Evolutionary conservation across 2,797 vertebrate species (phyloP), one percentile per base, ranked within the genome.

Genomic region (Tangara arthus): DNA sequence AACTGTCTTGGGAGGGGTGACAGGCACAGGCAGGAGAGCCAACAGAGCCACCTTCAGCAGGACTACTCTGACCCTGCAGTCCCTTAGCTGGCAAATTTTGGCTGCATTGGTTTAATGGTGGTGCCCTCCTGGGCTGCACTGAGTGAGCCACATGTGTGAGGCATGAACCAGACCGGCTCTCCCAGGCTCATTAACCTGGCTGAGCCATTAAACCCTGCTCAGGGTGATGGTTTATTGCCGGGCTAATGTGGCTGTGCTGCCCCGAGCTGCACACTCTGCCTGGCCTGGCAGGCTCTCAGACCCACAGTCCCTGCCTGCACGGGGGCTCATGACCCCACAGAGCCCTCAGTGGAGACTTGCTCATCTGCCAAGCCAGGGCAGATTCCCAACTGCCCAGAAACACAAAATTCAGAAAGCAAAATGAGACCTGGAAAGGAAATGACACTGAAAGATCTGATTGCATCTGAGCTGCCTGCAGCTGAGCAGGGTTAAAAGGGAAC

Each of bases 1-100:
- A 79, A 64, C 34, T 2, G 0, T 9, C 30, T 41, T 1, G 4
- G 39, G 7, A 50, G 12, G 8, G 15, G 24, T 34, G 60, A 52
- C 0, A 8, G n/a, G 16, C 1, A 0, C 41, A 75, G 57, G 34
- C 1, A 0, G 71, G 42, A 72, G 34, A 35, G 34, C 26, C 55
- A 49, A 2, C 0, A 0, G 22, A 24, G 37, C 59, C 30, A 24
- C 20, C 0, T 0, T 8, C 12, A 3, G 30, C 72, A 60, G 47
- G 60, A 30, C 37, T 37, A 12, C 27, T 37, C 32, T 71, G 57
- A 41, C 26, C 34, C 32, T 22, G 1, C 53, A 28, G 37, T 44
- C 34, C 81, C 41, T 83, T 28, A 50, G 37, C 39, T 63, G 52
- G 56, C 57, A 71, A 77, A 90, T 75, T 88, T 46, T 42, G 69